phyloP scores from a whole-genome alignment of 2,888 invertebrate genomes.

The Aphodius sticticus region DNA sequence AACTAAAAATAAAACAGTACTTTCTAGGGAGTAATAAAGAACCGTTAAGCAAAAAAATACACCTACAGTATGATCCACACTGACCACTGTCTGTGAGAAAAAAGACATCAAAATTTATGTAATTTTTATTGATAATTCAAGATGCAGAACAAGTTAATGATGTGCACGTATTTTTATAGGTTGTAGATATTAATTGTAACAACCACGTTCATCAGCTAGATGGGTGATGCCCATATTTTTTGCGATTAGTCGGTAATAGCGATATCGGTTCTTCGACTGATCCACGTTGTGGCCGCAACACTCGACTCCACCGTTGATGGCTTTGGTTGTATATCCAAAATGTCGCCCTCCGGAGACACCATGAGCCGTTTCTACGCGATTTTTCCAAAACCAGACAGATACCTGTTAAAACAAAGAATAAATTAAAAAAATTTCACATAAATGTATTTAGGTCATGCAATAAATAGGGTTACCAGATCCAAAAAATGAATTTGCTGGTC shows the following conservation, averaged over 20 bases:
- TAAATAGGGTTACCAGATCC: too few species aligned
- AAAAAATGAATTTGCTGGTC: too few species aligned
- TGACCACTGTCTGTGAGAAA: too few species aligned
- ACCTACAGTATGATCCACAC: too few species aligned
- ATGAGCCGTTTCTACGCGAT: background rate
- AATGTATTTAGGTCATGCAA: background rate
- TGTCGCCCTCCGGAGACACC: background rate
- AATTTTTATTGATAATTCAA: too few species aligned
- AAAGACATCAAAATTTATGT: too few species aligned
- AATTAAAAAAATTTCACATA: background rate
- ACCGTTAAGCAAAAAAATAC: too few species aligned
- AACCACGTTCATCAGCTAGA: slow-evolving; percentile 17
- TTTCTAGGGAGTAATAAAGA: too few species aligned
- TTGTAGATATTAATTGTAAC: slow-evolving; percentile 9
- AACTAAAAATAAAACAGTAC: too few species aligned
- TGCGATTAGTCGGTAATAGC: background rate
- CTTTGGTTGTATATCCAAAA: slow-evolving; percentile 18
- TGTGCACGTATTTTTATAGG: too few species aligned
- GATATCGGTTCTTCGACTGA: slow-evolving; percentile 7
- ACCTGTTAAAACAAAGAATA: background rate
- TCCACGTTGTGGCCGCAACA: background rate
- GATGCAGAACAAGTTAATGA: too few species aligned
- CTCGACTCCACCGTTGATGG: slow-evolving; percentile 10
- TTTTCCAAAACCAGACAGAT: slow-evolving; percentile 18
- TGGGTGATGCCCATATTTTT: background rate